These are phyloP conservation scores for Lapara coniferarum DNA, from an alignment of 2,888 invertebrate genomes.

Conservation along the genomic window DNA sequence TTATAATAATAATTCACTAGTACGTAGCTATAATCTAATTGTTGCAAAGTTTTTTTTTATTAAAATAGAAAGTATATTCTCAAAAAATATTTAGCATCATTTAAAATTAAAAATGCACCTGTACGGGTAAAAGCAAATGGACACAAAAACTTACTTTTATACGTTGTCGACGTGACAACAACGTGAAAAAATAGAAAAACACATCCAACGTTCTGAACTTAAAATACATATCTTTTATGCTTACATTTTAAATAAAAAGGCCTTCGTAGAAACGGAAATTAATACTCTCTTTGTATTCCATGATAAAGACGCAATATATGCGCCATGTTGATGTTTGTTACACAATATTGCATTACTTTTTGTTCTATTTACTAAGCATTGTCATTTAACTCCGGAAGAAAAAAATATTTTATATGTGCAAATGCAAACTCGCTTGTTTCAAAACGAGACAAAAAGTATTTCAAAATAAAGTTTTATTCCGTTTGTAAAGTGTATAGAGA, in stretches of 20 bases:
- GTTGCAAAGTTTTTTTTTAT: not conserved
- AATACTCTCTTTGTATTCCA: conserved; percentile 56
- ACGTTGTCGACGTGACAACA: not conserved
- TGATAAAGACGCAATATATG: conserved; percentile 43
- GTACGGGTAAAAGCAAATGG: not conserved
- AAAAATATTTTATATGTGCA: not conserved
- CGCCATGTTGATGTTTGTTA: conserved; percentile 29
- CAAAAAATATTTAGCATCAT: not conserved
- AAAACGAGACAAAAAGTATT: no score
- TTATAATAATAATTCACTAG: not conserved
- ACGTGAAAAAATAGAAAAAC: conserved; percentile 1
- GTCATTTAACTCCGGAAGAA: not conserved
- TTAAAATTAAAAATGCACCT: not conserved
- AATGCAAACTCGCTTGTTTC: no score
- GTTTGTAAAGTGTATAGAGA: no score
- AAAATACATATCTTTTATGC: conserved; percentile 27
- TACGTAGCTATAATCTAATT: not conserved
- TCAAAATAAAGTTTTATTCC: no score
- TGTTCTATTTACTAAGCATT: not conserved
- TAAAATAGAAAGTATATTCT: not conserved
- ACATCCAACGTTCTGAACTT: conserved; percentile 27
- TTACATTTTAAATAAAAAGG: conserved; percentile 34
- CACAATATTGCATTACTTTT: not conserved
- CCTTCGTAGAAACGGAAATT: conserved; percentile 54
- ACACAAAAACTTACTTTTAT: not conserved